Conservation (phyloP, 2,888 invertebrate species). For the Perizoma affinitatum region DNA sequence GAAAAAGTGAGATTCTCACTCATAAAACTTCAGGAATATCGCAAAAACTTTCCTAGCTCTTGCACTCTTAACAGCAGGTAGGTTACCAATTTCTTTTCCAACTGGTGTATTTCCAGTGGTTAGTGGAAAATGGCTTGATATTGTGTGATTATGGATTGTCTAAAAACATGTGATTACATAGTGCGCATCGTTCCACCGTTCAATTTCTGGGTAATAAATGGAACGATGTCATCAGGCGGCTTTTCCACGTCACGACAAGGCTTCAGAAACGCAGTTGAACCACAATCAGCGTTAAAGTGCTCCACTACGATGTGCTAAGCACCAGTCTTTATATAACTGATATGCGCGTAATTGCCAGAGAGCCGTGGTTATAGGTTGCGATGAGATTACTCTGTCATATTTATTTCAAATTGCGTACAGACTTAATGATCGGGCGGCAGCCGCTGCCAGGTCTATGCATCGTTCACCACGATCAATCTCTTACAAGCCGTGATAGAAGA, state of each 20-base stretch:
- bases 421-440: too few relatives aligned
- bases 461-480: slow-evolving; percentile 1
- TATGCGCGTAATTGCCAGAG: slow-evolving; percentile 31
- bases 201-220: slow-evolving; percentile 10
- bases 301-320: slow-evolving; percentile 25
- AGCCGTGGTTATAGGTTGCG: not conserved
- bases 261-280: slow-evolving; percentile 23
- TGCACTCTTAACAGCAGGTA: slow-evolving; percentile 7
- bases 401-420: too few relatives aligned
- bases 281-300: slow-evolving; percentile 33
- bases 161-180: slow-evolving; percentile 1
- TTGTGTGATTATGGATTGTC: not conserved
- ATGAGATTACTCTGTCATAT: slow-evolving; percentile 1
- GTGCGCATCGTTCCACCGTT: not conserved
- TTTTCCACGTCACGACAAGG: slow-evolving; percentile 21
- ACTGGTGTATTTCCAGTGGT: slow-evolving; percentile 7
- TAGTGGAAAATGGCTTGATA: not conserved
- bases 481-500: too few relatives aligned
- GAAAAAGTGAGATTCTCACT: slow-evolving; percentile 27
- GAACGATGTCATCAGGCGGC: slow-evolving; percentile 10
- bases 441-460: too few relatives aligned
- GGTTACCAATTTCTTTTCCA: slow-evolving; percentile 7
- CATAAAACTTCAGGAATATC: slow-evolving; percentile 24
- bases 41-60: slow-evolving; percentile 13
- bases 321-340: slow-evolving; percentile 23